Base-by-base conservation (phyloP, 2,888 invertebrate species). In the Disparrhopalites patrizii region DNA sequence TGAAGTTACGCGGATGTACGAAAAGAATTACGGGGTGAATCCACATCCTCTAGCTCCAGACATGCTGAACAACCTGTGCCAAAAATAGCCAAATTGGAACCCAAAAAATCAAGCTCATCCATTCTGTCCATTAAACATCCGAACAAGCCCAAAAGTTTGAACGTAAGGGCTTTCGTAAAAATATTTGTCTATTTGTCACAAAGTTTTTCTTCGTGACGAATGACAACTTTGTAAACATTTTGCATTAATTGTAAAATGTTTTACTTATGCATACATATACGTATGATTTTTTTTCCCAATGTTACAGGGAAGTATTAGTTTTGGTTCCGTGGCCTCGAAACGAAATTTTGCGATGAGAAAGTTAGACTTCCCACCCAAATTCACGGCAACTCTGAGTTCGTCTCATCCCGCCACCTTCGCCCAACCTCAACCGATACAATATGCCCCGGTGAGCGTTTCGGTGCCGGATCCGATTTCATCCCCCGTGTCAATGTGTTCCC, bases 1-100 rank as follows among this genome's bases (percentile, higher is more conserved):
- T 80, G 20, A 76, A 88, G 89, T 78, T 87, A 88, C 75, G 81
- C 85, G 0, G 90, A 91, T 76, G 86, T 90, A 3, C 82, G 86
- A 62, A 87, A 86, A 73, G 84, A 84, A 66, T 80, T 80, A 65
- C 78, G 80, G 66, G 81, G 82, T 76, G 79, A 80, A 63, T 38
- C 30, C 30, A 23, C 50, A 57, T 2, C 13, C 56, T 23, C 36
- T 27, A 30, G 33, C 52, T 27, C 56, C 31, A 27, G 55, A 54
- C 38, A 57, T 40, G 27, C 57, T 62, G 72, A 68, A 30, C 72
- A 68, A 5, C 43, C 65, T 51, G 63, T 68, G 62, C 69, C 70
- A 68, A 72, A 70, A 38, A 67, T 68, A 40, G 55, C 67, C 10
- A 70, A 70, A 66, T n/a, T 67, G 47, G 69, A 70, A 13, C 54